Conservation (phyloP, 2,797 vertebrate genomes). For the Coccyzus lansbergi region DNA sequence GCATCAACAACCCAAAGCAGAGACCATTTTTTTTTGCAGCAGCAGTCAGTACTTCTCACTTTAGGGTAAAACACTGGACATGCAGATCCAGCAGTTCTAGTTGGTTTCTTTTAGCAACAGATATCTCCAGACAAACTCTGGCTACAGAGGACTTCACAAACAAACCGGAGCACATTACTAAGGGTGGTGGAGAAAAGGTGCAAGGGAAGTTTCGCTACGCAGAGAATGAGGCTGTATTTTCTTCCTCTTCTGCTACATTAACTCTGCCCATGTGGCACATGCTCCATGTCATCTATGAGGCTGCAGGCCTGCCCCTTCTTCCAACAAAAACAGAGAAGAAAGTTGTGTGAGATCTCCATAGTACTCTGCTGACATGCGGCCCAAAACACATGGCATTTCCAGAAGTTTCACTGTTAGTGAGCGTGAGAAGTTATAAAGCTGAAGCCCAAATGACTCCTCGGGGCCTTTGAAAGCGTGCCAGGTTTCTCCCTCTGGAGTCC, state of each 20-base stretch:
- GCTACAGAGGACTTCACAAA: neutral
- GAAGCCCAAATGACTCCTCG: neutral
- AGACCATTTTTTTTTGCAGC: neutral
- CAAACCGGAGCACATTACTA: neutral
- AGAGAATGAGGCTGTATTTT: neutral
- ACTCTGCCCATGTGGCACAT: neutral
- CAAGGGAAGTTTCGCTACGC: neutral
- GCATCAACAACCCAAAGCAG: neutral
- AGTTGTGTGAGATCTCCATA: accelerated
- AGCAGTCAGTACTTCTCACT: neutral
- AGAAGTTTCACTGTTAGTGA: neutral
- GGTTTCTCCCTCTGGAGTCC: neutral
- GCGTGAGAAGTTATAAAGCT: neutral
- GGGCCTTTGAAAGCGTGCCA: neutral
- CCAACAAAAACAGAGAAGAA: neutral
- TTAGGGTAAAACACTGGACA: neutral
- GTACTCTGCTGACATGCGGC: neutral
- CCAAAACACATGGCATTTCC: neutral
- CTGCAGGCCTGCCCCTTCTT: neutral
- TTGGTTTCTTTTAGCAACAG: neutral
- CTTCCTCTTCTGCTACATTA: neutral
- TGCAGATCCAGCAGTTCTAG: neutral
- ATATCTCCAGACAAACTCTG: neutral
- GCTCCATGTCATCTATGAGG: neutral
- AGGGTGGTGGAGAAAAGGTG: neutral